These are phyloP conservation scores for Thera obeliscata DNA, from an alignment of 2,888 invertebrate genomes.

Conservation along the genomic window DNA sequence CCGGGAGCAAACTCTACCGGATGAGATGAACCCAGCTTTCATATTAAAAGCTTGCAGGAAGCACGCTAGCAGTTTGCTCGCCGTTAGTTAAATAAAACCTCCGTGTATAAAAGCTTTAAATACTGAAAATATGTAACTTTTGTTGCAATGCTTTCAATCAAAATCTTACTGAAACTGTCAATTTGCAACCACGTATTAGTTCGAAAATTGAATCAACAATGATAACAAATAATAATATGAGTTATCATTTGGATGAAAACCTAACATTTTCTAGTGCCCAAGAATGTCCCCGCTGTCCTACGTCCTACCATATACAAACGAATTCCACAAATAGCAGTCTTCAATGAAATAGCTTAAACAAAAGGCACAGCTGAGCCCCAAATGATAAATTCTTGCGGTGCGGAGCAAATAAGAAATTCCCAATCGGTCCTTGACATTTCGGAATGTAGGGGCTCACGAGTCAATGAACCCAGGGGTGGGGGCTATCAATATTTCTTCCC, in stretches of 20 bases:
- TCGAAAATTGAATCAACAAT: too few species aligned
- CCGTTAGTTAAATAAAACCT: slow-evolving; percentile 7
- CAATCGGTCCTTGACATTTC: slow-evolving; percentile 29
- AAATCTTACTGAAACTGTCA: too few species aligned
- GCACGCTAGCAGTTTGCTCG: slow-evolving; percentile 11
- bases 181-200: too few species aligned
- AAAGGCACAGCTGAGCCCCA: slow-evolving; percentile 17
- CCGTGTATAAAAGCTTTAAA: not conserved
- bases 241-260: not conserved
- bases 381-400: slow-evolving; percentile 26
- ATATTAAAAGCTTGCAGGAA: slow-evolving; percentile 17
- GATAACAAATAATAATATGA: too few species aligned
- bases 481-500: slow-evolving; percentile 23
- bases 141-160: too few species aligned
- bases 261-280: not conserved
- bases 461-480: slow-evolving; percentile 24
- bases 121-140: not conserved
- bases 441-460: slow-evolving; percentile 26
- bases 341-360: slow-evolving; percentile 22
- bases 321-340: slow-evolving; percentile 12
- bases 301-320: not conserved
- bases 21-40: slow-evolving; percentile 10
- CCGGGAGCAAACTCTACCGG: slow-evolving; percentile 14
- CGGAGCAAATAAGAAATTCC: slow-evolving; percentile 26
- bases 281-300: not conserved